Conservation (phyloP, 2,888 invertebrate species). For the Colletes collaris region DNA sequence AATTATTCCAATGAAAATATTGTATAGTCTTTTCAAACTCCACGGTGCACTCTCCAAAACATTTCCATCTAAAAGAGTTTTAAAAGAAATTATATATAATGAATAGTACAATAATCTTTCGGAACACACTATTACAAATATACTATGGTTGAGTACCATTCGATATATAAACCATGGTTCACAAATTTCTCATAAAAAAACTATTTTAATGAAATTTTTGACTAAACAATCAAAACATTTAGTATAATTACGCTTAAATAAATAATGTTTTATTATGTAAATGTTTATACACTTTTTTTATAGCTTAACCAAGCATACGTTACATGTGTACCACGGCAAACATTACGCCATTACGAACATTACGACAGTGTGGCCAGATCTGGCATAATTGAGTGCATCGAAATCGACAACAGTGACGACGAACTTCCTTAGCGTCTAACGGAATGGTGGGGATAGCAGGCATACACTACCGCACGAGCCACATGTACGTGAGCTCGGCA, state of each 20-base stretch:
- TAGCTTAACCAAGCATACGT: background rate
- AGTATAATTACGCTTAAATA: background rate
- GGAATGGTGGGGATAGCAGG: no score
- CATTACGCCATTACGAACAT: background rate
- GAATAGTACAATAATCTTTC: background rate
- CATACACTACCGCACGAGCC: no score
- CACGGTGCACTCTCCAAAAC: conserved; percentile 63
- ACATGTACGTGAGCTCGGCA: no score
- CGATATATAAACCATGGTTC: conserved; percentile 63
- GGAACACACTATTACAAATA: background rate
- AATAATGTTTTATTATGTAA: background rate
- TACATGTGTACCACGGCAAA: conserved; percentile 18
- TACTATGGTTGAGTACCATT: conserved; percentile 49
- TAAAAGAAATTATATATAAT: background rate
- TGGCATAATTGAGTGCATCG: no score
- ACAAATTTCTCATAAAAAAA: background rate
- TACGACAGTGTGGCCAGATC: no score
- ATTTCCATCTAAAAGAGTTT: conserved; percentile 64
- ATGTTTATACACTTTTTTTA: conserved; percentile 3
- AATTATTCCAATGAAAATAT: conserved; percentile 66
- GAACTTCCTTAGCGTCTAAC: no score
- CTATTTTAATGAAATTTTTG: background rate
- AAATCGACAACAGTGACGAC: no score
- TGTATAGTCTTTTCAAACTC: conserved; percentile 61
- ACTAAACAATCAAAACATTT: background rate